Evolutionary conservation across 2,888 invertebrate species (phyloP).

Genomic region (Zaprionus lineosus): DNA sequence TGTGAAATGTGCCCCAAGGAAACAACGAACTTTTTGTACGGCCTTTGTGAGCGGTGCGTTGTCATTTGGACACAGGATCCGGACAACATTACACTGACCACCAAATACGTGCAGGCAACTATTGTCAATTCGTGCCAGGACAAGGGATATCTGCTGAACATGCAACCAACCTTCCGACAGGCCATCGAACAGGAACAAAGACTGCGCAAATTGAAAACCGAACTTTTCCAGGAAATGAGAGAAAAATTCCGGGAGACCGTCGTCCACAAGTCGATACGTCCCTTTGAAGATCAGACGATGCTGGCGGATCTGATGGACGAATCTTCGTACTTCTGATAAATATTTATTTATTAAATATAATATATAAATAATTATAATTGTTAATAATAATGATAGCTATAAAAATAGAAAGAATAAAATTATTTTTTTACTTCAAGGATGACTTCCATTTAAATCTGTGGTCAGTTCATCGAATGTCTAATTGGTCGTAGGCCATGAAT

Average conservation of each 20-base stretch:
- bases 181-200: slow-evolving; percentile 14
- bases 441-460: no score
- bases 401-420: no score
- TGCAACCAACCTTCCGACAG: slow-evolving; percentile 31
- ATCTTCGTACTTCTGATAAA: no score
- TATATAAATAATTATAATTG: no score
- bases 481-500: no score
- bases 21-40: slow-evolving; percentile 29
- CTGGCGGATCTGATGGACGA: no score
- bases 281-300: no score
- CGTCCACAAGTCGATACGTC: no score
- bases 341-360: no score
- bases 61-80: slow-evolving; percentile 36
- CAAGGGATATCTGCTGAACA: background rate
- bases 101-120: slow-evolving; percentile 31
- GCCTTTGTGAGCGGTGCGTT: slow-evolving; percentile 45
- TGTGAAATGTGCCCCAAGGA: slow-evolving; percentile 49
- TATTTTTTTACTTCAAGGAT: no score
- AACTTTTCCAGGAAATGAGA: slow-evolving; percentile 35
- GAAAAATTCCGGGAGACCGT: slow-evolving; percentile 26
- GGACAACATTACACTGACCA: background rate
- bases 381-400: no score
- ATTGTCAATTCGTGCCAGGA: slow-evolving; percentile 21
- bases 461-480: no score
- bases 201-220: slow-evolving; percentile 12